Evolutionary conservation across 2,113 vertebrate genomes (phyloP).

Genomic region (Oryctolagus cuniculus): mOryCun1.1 NC_091438.1:114863501-114864000

Average conservation of each 20-base stretch:
- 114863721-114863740: neutral
- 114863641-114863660: neutral
- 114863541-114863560: no score
- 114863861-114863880: neutral
- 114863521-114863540: no score
- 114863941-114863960: conserved; percentile 45
- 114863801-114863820: neutral
- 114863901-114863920: conserved; percentile 48
- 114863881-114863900: neutral
- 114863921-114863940: conserved; percentile 42
- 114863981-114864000: conserved; percentile 56
- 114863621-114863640: no score
- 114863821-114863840: conserved; percentile 31
- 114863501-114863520: no score
- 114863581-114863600: no score
- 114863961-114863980: conserved; percentile 12
- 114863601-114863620: no score
- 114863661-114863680: neutral
- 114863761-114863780: neutral
- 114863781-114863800: neutral
- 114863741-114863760: neutral
- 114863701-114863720: neutral
- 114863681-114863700: neutral
- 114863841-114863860: neutral
- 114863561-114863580: no score